These are phyloP conservation scores for Corythaixoides concolor DNA, from an alignment of 2,113 vertebrate species.

Conservation along the genomic window DNA sequence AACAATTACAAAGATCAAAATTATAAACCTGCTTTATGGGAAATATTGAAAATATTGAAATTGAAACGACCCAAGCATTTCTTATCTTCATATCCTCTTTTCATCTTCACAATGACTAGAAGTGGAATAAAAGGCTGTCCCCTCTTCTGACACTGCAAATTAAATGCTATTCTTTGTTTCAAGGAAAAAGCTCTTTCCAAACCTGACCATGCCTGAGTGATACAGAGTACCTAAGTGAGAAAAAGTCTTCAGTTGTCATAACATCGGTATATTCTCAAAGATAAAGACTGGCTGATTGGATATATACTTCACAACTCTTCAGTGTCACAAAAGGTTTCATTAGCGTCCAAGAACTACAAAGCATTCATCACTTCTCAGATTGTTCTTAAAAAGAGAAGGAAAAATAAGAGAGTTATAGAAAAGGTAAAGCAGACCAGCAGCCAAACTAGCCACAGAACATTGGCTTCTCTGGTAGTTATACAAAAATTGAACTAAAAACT, in stretches of 20 bases:
- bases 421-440: neutral
- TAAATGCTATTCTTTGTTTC: neutral
- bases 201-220: neutral
- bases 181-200: neutral
- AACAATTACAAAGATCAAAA: neutral
- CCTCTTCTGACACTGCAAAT: neutral
- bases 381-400: neutral
- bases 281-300: neutral
- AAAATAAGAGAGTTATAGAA: neutral
- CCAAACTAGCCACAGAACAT: neutral
- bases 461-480: neutral
- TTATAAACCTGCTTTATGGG: neutral
- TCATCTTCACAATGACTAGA: neutral
- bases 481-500: neutral
- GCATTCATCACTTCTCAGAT: neutral
- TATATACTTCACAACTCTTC: neutral
- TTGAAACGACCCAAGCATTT: neutral
- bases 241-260: neutral
- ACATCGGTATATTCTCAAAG: neutral
- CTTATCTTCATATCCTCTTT: neutral
- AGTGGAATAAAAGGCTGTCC: neutral
- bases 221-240: neutral
- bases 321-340: neutral
- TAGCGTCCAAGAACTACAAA: neutral
- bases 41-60: neutral